Conservation (phyloP, 2,888 invertebrate species). For the Papilio elwesi region DNA sequence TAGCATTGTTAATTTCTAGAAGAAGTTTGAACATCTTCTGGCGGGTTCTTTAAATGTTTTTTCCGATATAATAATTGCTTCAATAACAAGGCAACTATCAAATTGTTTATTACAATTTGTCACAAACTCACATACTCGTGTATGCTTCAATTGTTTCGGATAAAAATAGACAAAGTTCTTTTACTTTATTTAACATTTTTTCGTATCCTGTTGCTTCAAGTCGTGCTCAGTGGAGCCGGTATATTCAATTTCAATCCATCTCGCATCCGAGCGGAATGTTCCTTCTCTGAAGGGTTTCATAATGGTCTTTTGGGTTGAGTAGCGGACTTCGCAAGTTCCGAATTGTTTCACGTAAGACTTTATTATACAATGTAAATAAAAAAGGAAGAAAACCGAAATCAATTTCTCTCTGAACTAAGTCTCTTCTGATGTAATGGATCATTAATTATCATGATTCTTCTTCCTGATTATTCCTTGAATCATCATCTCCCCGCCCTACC, state of each 20-base stretch:
- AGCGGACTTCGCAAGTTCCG: constrained; percentile 5
- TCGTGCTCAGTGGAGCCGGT: not conserved
- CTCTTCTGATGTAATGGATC: too few species aligned
- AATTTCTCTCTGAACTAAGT: too few species aligned
- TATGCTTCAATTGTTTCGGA: not conserved
- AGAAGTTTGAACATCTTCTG: too few species aligned
- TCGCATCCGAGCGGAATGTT: not conserved
- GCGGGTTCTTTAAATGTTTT: too few species aligned
- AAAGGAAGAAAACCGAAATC: not conserved
- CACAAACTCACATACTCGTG: too few species aligned
- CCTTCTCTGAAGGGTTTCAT: constrained; percentile 1
- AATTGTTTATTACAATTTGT: too few species aligned
- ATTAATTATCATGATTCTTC: too few species aligned
- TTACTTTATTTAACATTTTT: not conserved
- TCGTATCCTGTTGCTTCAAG: constrained; percentile 8
- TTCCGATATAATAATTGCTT: too few species aligned
- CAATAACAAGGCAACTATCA: too few species aligned
- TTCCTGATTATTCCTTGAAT: too few species aligned
- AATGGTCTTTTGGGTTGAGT: not conserved
- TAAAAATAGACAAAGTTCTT: not conserved
- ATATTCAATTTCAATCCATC: constrained; percentile 3
- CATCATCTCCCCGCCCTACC: too few species aligned
- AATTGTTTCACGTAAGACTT: not conserved
- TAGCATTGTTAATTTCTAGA: too few species aligned
- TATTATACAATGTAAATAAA: constrained; percentile 3